Evolutionary conservation across 2,888 invertebrate species (phyloP).

Genomic region (Luperina testacea): DNA sequence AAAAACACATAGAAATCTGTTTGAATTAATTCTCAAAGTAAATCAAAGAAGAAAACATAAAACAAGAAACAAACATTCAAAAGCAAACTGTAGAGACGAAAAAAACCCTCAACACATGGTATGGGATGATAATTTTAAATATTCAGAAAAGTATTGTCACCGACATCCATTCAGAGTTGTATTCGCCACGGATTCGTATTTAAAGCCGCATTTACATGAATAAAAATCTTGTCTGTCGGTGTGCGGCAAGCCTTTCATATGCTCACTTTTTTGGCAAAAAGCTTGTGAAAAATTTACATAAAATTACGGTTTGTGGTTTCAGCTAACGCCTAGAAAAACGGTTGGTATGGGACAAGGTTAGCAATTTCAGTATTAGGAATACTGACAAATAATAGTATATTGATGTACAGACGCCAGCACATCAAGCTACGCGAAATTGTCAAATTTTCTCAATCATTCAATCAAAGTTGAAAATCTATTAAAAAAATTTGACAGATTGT

Average conservation of each 20-base stretch:
- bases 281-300: slow-evolving; percentile 18
- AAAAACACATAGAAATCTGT: background rate
- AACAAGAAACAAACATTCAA: slow-evolving; percentile 24
- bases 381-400: background rate
- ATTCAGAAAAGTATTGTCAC: slow-evolving; percentile 62
- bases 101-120: slow-evolving; percentile 50
- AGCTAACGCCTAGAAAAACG: background rate
- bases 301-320: background rate
- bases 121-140: slow-evolving; percentile 57
- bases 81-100: slow-evolving; percentile 23
- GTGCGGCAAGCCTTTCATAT: slow-evolving; percentile 45
- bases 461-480: no score
- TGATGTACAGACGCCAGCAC: background rate
- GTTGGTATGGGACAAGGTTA: background rate
- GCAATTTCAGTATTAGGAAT: background rate
- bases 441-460: no score
- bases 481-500: no score
- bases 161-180: slow-evolving; percentile 51
- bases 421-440: no score
- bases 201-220: slow-evolving; percentile 59
- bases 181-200: slow-evolving; percentile 51
- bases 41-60: slow-evolving; percentile 24
- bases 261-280: slow-evolving; percentile 8
- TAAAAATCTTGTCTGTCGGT: slow-evolving; percentile 45
- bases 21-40: slow-evolving; percentile 20